These are phyloP conservation scores for Galerucella calmariensis DNA, from an alignment of 2,888 invertebrate genomes.

Conservation along the genomic window DNA sequence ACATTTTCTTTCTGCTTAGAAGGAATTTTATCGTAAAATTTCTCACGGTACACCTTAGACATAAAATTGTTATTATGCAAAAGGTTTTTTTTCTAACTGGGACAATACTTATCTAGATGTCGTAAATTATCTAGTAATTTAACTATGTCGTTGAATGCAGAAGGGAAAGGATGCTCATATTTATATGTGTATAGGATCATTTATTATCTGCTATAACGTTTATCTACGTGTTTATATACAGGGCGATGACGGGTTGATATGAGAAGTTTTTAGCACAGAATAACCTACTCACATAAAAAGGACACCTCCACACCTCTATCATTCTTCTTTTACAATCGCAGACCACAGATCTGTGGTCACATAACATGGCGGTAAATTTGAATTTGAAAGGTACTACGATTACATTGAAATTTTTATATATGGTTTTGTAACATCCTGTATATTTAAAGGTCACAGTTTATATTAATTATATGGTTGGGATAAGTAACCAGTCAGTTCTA, in stretches of 20 bases:
- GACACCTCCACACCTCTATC: too few relatives aligned
- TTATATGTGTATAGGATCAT: neutral
- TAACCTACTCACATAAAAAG: too few relatives aligned
- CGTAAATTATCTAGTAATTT: neutral
- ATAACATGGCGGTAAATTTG: too few relatives aligned
- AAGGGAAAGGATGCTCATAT: neutral
- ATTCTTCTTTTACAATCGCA: too few relatives aligned
- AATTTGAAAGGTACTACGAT: too few relatives aligned
- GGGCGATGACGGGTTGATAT: neutral
- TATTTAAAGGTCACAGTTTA: constrained; percentile 3
- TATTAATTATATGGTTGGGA: neutral
- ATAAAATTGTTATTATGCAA: constrained; percentile 10
- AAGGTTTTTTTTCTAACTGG: neutral
- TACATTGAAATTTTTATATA: too few relatives aligned
- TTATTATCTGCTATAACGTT: neutral
- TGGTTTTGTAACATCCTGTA: neutral
- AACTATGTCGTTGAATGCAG: neutral
- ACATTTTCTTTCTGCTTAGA: neutral
- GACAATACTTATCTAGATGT: neutral
- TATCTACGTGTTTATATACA: neutral
- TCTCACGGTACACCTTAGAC: constrained; percentile 15
- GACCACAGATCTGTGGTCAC: too few relatives aligned
- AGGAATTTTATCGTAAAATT: constrained; percentile 8
- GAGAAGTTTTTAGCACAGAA: neutral
- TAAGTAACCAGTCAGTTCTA: neutral